Evolutionary conservation across 2,113 vertebrate species (phyloP), one percentile per base, ranked within the genome.

Genomic region (Trinectes maculatus): DNA sequence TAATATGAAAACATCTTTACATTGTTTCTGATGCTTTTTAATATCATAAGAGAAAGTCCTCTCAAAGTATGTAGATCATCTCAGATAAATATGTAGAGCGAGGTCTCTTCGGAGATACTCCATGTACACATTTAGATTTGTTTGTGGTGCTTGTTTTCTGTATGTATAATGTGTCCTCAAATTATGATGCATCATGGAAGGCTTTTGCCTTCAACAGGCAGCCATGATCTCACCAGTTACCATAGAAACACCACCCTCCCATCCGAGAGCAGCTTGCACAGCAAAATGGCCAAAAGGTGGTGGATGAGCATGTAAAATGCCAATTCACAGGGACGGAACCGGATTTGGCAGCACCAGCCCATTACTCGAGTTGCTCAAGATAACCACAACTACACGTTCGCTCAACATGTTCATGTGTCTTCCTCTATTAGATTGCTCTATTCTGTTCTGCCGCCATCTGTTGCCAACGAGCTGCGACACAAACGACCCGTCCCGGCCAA

Each of bases 391-490:
- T 25, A 5, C 28, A 19, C 47, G 16, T 59, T 46, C 9, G 0
- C 62, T 70, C 39, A 84, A 44, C 8, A 21, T 43, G 25, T 43
- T 13, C n/a, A 18, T 72, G 71, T 64, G 33, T 62, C 18, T 48
- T 40, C 42, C 31, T 31, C 31, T 61, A 62, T 24, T 5, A 99
- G 98, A 39, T 89, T 99, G 69, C 89, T 99, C 24, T 99, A 99
- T 59, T 99, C 98, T 0, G 97, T 99, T 64, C 93, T 99, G 54
- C 98, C 98, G 4, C 97, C 95, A 0, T 98, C 98, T 11, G 98
- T 99, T 29, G 98, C 98, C 74, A 99, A 99, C 19, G 98, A 99
- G 65, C 93, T 99, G 86, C 92, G 98, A 49, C 98, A 99, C 91
- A 99, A 98, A 71, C 95, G 97, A 4, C 98, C 98, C 0, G 95